Conservation (phyloP, 2,113 vertebrate species). For the Gobiocypris rarus region DNA sequence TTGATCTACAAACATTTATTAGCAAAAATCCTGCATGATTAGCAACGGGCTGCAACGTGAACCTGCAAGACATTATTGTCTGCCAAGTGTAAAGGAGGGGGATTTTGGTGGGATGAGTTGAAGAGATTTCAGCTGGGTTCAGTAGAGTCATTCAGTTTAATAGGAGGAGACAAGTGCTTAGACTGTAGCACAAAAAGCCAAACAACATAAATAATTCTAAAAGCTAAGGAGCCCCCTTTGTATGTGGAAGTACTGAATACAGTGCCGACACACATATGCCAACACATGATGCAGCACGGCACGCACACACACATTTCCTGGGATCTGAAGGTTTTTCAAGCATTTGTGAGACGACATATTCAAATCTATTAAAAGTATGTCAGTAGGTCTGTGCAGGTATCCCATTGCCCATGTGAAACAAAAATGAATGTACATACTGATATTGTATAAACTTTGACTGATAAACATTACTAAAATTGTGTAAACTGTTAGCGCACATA, state of each 20-base stretch:
- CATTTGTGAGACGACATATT: conserved; percentile 27
- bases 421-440: background rate
- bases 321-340: conserved; percentile 47
- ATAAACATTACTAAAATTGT: too few species aligned
- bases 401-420: background rate
- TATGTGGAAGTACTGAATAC: conserved; percentile 72
- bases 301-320: conserved; percentile 39
- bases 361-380: background rate
- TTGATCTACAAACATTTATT: background rate
- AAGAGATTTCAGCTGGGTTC: conserved; percentile 51
- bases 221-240: conserved; percentile 78
- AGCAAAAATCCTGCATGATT: background rate
- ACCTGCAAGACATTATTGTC: background rate
- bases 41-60: background rate
- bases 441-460: too few species aligned
- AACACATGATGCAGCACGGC: conserved; percentile 13
- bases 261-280: conserved; percentile 59
- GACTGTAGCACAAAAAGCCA: conserved; percentile 76
- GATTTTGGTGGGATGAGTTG: conserved; percentile 59
- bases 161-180: conserved; percentile 81
- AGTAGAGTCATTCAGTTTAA: conserved; percentile 79
- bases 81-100: background rate
- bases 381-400: conserved; percentile 1
- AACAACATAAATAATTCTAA: conserved; percentile 83
- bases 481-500: background rate